These are phyloP conservation scores for Ptychochromis oligacanthus DNA, from an alignment of 2,113 vertebrate species.

Conservation along the genomic window DNA sequence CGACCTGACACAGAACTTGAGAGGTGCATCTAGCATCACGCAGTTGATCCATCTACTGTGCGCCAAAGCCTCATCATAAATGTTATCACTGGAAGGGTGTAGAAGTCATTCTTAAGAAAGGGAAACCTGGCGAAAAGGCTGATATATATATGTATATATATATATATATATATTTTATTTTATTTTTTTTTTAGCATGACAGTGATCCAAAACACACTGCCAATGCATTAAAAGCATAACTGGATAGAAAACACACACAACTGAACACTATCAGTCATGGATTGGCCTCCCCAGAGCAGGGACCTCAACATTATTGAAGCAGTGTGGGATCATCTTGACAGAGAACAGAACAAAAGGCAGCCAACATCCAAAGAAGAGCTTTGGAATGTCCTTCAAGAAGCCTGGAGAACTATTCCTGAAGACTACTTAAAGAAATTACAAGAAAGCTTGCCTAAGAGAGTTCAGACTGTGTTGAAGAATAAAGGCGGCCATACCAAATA, in stretches of 20 bases:
- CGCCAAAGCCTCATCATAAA: no score
- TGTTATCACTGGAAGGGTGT: no score
- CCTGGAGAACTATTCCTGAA: not conserved
- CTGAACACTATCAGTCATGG: no score
- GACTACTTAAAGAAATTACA: not conserved
- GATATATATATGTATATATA: no score
- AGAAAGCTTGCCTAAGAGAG: not conserved
- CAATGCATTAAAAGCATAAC: not conserved
- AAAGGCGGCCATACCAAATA: no score
- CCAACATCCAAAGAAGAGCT: not conserved
- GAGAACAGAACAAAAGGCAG: not conserved
- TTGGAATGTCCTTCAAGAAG: not conserved
- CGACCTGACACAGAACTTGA: no score
- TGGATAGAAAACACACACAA: not conserved
- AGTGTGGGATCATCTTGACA: not conserved
- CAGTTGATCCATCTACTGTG: no score
- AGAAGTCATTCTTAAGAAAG: not conserved
- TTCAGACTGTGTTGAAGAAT: not conserved
- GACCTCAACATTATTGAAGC: not conserved
- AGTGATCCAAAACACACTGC: not conserved
- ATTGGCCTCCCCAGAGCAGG: not conserved
- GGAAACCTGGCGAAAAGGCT: not conserved
- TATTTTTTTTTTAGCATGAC: not conserved
- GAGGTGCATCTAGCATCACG: no score
- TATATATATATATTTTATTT: no score